Percentiles rank a stretch among this genome's conserved stretches.
Conservation (phyloP, 2,113 vertebrate genomes). For the Lates calcarifer region DNA sequence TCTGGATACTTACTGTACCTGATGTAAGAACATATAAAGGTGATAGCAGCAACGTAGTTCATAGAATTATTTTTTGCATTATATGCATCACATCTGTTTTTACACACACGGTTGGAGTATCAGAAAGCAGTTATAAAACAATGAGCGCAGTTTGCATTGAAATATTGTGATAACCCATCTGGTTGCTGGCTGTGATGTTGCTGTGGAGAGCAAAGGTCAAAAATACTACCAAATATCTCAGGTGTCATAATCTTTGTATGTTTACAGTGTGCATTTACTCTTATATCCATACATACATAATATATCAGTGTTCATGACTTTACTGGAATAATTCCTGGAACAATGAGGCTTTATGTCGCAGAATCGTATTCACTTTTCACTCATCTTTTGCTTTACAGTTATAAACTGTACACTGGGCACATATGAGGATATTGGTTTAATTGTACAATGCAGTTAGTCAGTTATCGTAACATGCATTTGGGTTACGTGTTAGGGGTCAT, state of each 20-base stretch:
- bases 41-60: background rate
- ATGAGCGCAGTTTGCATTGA: background rate
- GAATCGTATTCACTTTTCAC: conserved; percentile 25
- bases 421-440: conserved; percentile 34
- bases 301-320: conserved; percentile 29
- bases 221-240: background rate
- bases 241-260: conserved; percentile 2
- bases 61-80: conserved; percentile 11
- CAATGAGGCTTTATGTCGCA: conserved; percentile 21
- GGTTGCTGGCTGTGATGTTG: background rate
- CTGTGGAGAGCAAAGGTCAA: background rate
- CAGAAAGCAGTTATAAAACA: background rate
- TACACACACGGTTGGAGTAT: conserved; percentile 2
- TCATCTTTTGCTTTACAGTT: conserved; percentile 43
- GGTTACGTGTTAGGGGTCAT: conserved; percentile 20
- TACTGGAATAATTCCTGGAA: conserved; percentile 25
- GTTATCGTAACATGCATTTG: background rate
- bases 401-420: conserved; percentile 39
- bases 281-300: conserved; percentile 41
- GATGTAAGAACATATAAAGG: conserved; percentile 85
- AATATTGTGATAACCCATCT: background rate
- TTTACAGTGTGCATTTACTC: conserved; percentile 57
- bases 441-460: conserved; percentile 39
- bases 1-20: conserved; percentile 98
- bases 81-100: conserved; percentile 21